These are phyloP conservation scores for Sterna hirundo DNA, from an alignment of 2,113 vertebrate genomes.

Conservation along the genomic window DNA sequence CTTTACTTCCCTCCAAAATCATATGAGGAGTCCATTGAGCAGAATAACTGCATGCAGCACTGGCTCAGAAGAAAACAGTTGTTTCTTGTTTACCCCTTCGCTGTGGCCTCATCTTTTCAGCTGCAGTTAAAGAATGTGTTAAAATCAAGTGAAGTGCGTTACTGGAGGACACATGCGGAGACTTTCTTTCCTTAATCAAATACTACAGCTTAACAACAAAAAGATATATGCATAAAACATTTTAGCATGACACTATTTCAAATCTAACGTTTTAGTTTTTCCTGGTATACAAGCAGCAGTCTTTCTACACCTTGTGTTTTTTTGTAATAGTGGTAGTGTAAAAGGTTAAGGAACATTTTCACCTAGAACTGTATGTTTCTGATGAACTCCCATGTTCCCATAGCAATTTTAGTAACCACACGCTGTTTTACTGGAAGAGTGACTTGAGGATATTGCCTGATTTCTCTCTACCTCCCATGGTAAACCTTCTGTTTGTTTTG, in stretches of 20 bases:
- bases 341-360: slow-evolving; percentile 55
- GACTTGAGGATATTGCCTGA: slow-evolving; percentile 64
- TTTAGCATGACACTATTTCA: neutral
- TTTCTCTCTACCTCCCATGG: slow-evolving; percentile 61
- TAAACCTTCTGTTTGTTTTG: slow-evolving; percentile 74
- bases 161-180: neutral
- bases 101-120: neutral
- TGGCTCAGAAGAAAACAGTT: neutral
- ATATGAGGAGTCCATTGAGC: neutral
- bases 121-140: slow-evolving; percentile 22
- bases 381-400: slow-evolving; percentile 63
- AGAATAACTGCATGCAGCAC: neutral
- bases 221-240: neutral
- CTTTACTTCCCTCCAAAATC: neutral
- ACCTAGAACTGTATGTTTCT: slow-evolving; percentile 48
- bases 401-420: slow-evolving; percentile 71
- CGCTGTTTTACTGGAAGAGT: slow-evolving; percentile 70
- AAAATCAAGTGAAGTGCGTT: slow-evolving; percentile 15
- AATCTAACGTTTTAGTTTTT: neutral
- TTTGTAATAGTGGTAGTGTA: neutral
- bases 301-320: neutral
- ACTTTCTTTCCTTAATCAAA: neutral
- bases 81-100: neutral
- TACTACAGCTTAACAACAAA: neutral
- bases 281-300: neutral